Evolutionary conservation across 2,888 invertebrate species (phyloP), one percentile per base, ranked within the genome.

Genomic region (Brassicogethes aeneus): DNA sequence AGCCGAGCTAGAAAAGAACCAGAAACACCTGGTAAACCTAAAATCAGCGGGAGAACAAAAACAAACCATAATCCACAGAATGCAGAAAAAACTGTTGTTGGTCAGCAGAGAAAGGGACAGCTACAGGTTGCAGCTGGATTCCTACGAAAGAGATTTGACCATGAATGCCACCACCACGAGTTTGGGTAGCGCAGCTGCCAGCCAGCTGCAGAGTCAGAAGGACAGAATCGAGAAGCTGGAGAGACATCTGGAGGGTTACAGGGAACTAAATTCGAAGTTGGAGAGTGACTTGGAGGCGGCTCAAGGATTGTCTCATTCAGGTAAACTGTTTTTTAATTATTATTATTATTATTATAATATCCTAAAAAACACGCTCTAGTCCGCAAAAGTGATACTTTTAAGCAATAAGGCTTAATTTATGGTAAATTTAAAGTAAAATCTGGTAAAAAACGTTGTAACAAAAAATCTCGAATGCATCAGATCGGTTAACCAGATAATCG

Each of bases 111-210:
- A 90, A 62, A 72, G 90, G 15, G 89, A 90, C 56, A 87, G 85
- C 58, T 86, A 88, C 56, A 77, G 86, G 17, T 77, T 80, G 44
- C 80, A 89, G 54, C 64, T 90, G 34, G 88, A 89, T 57, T 79
- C 83, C 39, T 88, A 86, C 57, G 89, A 90, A 67, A 84, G 83
- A 59, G 90, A 90, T 69, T 66, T 85, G 47, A 83, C 86, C 1
- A 70, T 74, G 39, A 51, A 42, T 36, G 53, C 42, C 17, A 46
- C 34, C 29, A 34, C 45, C 15, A 44, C 51, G 3, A 41, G 47
- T 5, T 62, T 65, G 23, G 70, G 70, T 0, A 47, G 51, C 3
- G 47, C 48, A 17, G 43, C 42, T 2, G 41, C 49, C 3, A 54
- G 44, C 32, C 59, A 64, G 43, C 15, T 56, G 2, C 60, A 69